Evolutionary conservation across 2,888 invertebrate species (phyloP), one percentile per base, ranked within the genome.

Genomic region (Ophion costatus): DNA sequence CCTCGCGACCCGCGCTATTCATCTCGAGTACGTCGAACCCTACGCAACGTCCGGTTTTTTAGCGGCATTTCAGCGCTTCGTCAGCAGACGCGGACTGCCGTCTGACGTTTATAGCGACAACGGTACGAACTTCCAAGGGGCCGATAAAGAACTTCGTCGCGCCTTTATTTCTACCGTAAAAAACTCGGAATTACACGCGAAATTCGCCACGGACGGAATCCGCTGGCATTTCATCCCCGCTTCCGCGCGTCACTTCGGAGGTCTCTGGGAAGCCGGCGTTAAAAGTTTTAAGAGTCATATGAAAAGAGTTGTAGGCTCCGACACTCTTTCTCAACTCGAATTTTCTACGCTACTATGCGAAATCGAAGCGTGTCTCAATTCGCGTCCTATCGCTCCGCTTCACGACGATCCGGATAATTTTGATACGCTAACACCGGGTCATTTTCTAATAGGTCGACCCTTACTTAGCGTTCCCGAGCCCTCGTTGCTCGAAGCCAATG

Each of bases 41-140:
- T 69, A 51, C 69, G 7, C 29, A 4, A 14, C 51, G 90, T 1
- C 85, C 86, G 2, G 89, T 89, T 22, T 80, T 91, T 1, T 88
- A 89, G 0, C 77, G 89, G 4, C 89, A 90, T 77, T 90, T 88
- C 0, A 86, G 87, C 71, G 92, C 7, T 91, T 92, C 56, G 79
- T 87, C 0, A 69, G 88, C 7, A 79, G 91, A 7, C 85, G 92
- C 22, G 91, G 91, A 9, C 38, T 87, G 5, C 88, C 88, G 14
- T 51, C 64, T 6, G 61, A 87, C 7, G 73, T 92, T 0, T 89
- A 86, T 75, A 86, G 88, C 70, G 92, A 92, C 67, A 90, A 91
- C 88, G 92, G 92, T 1, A 90, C 89, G 0, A 91, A 89, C 45
- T 91, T 92, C 70, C 74, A 89, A 5, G 91, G 91, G 6, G 91